Percentiles rank a stretch among this genome's conserved stretches.
Evolutionary conservation across 2,888 invertebrate genomes (phyloP).

Genomic region (Embidobia sp.): DNA sequence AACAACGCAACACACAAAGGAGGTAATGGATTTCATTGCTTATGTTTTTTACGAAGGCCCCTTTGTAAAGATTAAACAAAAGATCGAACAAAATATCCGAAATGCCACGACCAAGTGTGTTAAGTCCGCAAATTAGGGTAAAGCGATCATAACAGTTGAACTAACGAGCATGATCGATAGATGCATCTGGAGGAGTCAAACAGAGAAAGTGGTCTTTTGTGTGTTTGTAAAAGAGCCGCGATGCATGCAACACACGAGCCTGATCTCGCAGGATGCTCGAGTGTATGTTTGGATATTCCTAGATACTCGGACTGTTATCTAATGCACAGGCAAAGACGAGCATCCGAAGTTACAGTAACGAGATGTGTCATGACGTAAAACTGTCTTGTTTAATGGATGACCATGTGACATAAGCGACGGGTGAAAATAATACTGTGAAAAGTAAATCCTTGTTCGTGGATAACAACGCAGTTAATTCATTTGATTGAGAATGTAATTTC

Average conservation of each 20-base stretch:
- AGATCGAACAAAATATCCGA: background rate
- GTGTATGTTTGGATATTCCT: constrained; percentile 14
- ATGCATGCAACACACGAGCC: constrained; percentile 11
- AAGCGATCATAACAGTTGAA: constrained; percentile 33
- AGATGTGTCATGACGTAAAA: constrained; percentile 44
- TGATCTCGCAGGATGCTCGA: constrained; percentile 16
- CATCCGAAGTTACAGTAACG: constrained; percentile 36
- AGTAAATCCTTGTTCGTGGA: constrained; percentile 12
- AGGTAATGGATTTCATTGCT: background rate
- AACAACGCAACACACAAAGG: no score
- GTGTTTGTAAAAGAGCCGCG: constrained; percentile 18
- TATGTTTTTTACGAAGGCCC: no score
- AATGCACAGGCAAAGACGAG: constrained; percentile 31
- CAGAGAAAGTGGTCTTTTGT: constrained; percentile 30
- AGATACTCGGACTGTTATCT: constrained; percentile 23
- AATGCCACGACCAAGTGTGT: background rate
- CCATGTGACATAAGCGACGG: constrained; percentile 15
- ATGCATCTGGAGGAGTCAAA: constrained; percentile 25
- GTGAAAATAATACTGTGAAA: constrained; percentile 12
- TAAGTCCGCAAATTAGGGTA: background rate
- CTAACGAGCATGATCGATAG: constrained; percentile 48
- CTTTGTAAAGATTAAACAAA: no score
- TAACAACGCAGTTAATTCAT: no score
- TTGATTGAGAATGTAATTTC: no score
- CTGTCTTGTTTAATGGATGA: constrained; percentile 46